Evolutionary conservation across 2,888 invertebrate species (phyloP).

Genomic region (Volucella inflata): DNA sequence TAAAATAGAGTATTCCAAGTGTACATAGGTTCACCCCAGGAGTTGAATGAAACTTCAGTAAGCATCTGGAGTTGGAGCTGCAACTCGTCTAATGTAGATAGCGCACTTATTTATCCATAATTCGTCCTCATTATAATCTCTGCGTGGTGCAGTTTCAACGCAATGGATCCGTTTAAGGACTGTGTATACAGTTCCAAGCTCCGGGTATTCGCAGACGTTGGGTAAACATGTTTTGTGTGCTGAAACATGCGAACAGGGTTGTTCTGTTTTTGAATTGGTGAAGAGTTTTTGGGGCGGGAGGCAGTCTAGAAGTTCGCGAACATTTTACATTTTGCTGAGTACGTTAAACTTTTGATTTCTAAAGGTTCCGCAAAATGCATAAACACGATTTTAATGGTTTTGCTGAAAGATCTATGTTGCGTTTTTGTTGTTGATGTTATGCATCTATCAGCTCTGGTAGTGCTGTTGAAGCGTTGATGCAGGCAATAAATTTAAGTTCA

Average conservation of each 20-base stretch:
- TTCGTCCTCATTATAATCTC: slow-evolving; percentile 66
- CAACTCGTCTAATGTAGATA: slow-evolving; percentile 15
- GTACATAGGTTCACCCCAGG: slow-evolving; percentile 39
- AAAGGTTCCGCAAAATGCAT: slow-evolving; percentile 30
- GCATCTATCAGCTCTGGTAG: too few relatives aligned
- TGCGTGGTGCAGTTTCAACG: slow-evolving; percentile 12
- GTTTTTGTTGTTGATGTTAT: too few relatives aligned
- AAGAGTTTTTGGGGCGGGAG: slow-evolving; percentile 37
- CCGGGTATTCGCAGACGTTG: slow-evolving; percentile 57
- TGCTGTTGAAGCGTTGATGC: too few relatives aligned
- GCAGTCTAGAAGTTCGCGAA: slow-evolving; percentile 15
- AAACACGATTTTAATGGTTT: too few relatives aligned
- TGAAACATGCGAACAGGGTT: slow-evolving; percentile 19
- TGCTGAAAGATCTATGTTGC: too few relatives aligned
- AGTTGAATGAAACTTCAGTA: slow-evolving; percentile 45
- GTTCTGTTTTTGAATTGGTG: slow-evolving; percentile 47
- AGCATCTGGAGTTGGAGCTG: slow-evolving; percentile 11
- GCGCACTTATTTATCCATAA: slow-evolving; percentile 64
- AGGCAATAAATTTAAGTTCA: too few relatives aligned
- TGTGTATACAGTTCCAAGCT: slow-evolving; percentile 43
- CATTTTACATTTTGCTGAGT: slow-evolving; percentile 3
- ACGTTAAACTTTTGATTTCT: slow-evolving; percentile 39
- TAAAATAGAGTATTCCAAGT: slow-evolving; percentile 55
- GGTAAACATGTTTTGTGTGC: slow-evolving; percentile 47
- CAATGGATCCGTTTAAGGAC: slow-evolving; percentile 36